Percentiles rank a stretch among this genome's conserved stretches.
phyloP scores from a whole-genome alignment of 2,888 invertebrate species.

The Lepeophtheirus nordmannii region DNA sequence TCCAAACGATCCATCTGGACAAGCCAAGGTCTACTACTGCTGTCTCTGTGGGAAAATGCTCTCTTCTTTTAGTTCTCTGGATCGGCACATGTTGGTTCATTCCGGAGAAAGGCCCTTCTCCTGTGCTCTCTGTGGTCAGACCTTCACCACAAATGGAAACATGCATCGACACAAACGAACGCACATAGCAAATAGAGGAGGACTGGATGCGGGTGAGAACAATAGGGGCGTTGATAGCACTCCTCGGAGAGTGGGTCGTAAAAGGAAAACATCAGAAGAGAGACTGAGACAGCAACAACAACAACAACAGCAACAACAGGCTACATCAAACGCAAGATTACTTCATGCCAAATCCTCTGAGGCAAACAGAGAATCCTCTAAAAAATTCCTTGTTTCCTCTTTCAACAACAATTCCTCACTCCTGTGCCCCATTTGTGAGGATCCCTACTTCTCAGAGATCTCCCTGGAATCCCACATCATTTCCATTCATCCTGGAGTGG shows the following conservation, averaged over 20 bases:
- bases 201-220: constrained; percentile 27
- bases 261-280: constrained; percentile 9
- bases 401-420: constrained; percentile 25
- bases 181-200: constrained; percentile 39
- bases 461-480: constrained; percentile 50
- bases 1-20: constrained; percentile 26
- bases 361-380: constrained; percentile 21
- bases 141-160: constrained; percentile 69
- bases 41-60: constrained; percentile 51
- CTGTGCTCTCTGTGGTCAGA: constrained; percentile 58
- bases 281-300: background rate
- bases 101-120: constrained; percentile 64
- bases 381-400: constrained; percentile 22
- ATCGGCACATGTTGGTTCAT: constrained; percentile 62
- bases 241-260: constrained; percentile 4
- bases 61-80: constrained; percentile 59
- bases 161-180: constrained; percentile 68
- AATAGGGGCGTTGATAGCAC: constrained; percentile 19
- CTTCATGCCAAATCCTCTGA: background rate
- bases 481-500: constrained; percentile 48
- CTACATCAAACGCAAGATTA: background rate
- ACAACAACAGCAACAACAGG: background rate
- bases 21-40: constrained; percentile 42
- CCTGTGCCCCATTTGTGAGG: constrained; percentile 48
- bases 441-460: constrained; percentile 45